phyloP scores from a whole-genome alignment of 2,797 vertebrate species.

The Anas bernieri region DNA sequence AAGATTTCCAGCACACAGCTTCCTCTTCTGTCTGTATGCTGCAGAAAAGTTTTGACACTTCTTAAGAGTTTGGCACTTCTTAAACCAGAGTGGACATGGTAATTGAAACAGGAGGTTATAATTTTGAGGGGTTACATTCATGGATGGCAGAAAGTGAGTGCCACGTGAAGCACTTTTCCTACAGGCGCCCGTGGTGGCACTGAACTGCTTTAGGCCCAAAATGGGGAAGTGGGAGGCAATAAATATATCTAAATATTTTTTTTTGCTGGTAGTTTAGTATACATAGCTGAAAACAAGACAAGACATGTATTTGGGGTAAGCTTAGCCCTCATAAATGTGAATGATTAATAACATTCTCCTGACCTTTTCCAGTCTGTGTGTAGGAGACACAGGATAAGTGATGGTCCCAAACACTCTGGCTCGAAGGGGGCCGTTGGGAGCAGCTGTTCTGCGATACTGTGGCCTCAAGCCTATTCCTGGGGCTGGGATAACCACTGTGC shows the following conservation, averaged over 20 bases:
- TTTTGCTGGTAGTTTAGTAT: neutral
- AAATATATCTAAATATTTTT: neutral
- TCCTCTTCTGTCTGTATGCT: neutral
- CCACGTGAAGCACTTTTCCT: neutral
- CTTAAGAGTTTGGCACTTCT: neutral
- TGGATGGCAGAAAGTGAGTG: neutral
- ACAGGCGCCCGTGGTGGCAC: accelerated
- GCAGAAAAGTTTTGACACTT: neutral
- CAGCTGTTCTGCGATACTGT: neutral
- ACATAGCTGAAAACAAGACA: neutral
- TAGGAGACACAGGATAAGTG: neutral
- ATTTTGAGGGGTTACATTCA: neutral
- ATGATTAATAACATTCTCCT: constrained; percentile 10
- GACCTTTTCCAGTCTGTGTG: neutral
- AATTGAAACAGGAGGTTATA: neutral
- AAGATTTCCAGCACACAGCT: neutral
- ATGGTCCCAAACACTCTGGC: neutral
- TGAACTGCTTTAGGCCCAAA: neutral
- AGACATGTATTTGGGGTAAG: neutral
- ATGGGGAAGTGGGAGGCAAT: neutral
- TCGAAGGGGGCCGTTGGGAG: neutral
- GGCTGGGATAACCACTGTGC: neutral
- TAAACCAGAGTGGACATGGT: neutral
- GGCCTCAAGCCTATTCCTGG: neutral
- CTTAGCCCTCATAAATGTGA: neutral